Percentiles rank a stretch among this genome's conserved stretches.
Conservation (phyloP, 2,888 invertebrate species). For the Amiota mariae region DNA sequence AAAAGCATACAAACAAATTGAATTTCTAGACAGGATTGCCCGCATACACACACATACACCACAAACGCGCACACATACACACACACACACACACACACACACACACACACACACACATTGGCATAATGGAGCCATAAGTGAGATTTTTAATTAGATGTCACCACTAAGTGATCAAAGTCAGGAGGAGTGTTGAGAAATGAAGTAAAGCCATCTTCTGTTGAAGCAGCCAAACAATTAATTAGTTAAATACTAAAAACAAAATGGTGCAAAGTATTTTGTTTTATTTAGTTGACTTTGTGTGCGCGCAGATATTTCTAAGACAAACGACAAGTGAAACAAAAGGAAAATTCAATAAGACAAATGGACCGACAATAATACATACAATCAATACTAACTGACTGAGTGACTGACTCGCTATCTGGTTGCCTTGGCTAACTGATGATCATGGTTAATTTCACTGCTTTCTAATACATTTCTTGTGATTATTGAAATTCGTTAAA, state of each 20-base stretch:
- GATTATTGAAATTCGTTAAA: constrained; percentile 22
- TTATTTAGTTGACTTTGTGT: background rate
- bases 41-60: background rate
- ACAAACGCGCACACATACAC: background rate
- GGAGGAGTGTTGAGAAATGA: too few relatives aligned
- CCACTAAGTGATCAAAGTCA: background rate
- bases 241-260: constrained; percentile 8
- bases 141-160: constrained; percentile 17
- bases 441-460: constrained; percentile 57
- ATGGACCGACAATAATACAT: constrained; percentile 4
- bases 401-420: too few relatives aligned
- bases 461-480: constrained; percentile 55
- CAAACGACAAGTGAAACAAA: constrained; percentile 2
- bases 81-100: background rate
- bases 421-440: background rate
- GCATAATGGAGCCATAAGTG: constrained; percentile 1
- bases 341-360: constrained; percentile 1
- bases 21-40: constrained; percentile 9
- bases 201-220: background rate
- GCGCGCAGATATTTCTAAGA: constrained; percentile 1
- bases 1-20: background rate
- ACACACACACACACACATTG: too few relatives aligned
- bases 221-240: constrained; percentile 19
- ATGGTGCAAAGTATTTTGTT: constrained; percentile 26
- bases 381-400: background rate